Percentiles rank a stretch among this genome's conserved stretches.
Conservation (phyloP, 2,113 vertebrate genomes). For the Atrichornis clamosus region DNA sequence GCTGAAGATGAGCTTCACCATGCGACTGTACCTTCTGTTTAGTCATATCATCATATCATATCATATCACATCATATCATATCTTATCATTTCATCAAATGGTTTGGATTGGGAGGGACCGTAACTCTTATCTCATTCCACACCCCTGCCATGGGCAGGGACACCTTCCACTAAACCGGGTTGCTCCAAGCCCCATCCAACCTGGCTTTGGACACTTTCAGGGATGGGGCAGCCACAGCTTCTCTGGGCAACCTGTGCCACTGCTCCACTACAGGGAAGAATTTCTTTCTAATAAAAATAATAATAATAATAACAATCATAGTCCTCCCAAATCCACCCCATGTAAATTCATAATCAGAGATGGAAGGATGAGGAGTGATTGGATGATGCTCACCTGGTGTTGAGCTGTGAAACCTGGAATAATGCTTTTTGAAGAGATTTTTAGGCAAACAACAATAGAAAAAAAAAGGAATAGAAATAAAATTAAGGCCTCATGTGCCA, state of each 20-base stretch:
- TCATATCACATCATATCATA: background rate
- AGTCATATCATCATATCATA: background rate
- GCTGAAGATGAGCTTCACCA: background rate
- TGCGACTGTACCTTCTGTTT: background rate
- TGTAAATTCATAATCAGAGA: background rate
- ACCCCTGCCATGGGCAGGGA: background rate
- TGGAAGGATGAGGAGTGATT: background rate
- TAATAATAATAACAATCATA: too few species aligned
- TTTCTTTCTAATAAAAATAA: background rate
- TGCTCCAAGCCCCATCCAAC: accelerated
- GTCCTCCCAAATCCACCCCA: background rate
- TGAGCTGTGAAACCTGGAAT: background rate
- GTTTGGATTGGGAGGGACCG: background rate
- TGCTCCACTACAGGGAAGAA: background rate
- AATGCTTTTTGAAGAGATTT: background rate
- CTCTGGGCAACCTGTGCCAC: background rate
- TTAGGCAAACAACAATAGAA: background rate
- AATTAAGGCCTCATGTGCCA: background rate
- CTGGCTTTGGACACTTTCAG: background rate
- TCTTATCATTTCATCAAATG: too few species aligned
- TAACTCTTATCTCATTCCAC: background rate
- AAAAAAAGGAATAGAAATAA: background rate
- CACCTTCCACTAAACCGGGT: background rate
- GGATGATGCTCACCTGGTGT: background rate
- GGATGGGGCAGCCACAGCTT: background rate